Base-by-base conservation (phyloP, 2,113 vertebrate species). In the Uria lomvia region DNA sequence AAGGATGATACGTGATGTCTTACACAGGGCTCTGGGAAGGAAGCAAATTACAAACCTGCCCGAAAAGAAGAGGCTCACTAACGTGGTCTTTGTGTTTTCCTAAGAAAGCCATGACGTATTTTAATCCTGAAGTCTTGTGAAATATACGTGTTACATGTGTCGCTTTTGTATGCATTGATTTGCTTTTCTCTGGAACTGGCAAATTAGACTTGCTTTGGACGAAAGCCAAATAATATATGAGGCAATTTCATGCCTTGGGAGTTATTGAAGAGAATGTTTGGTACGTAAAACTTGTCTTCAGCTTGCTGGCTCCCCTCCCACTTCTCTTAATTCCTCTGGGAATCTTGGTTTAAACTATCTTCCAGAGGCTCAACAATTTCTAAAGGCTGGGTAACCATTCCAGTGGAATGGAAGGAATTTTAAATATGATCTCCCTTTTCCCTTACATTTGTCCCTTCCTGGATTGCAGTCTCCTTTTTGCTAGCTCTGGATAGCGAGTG, bases 231-330 rank as follows among this genome's bases (percentile, higher is more conserved):
- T 92, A 88, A 86, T 84, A 56, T 40, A 78, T 58, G 81, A 96
- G 75, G 86, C 92, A 94, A 88, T 96, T 98, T 96, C 81, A 90
- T 95, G 95, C 88, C 84, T 90, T 67, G 53, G 94, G 84, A 95
- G 87, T 97, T 95, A 82, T 5, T 77, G 88, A 94, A 86, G 80
- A 70, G 84, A 90, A 83, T 55, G 80, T 79, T 92, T 76, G 83
- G 77, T 91, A 90, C 4, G 12, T 91, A 81, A 82, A 75, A 62
- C 66, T 93, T 66, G n/a, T 74, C 63, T 86, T 73, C 15, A 49
- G 23, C 65, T 88, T 92, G 38, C 56, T 96, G 81, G 74, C 74
- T 94, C 15, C 21, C 23, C 50, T 95, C 55, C 84, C 65, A 27
- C 92, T 94, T 93, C 34, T 60, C 77, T 86, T 96, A 88, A 96